Base-by-base conservation (phyloP, 2,888 invertebrate species). In the Diplolepis rosae region DNA sequence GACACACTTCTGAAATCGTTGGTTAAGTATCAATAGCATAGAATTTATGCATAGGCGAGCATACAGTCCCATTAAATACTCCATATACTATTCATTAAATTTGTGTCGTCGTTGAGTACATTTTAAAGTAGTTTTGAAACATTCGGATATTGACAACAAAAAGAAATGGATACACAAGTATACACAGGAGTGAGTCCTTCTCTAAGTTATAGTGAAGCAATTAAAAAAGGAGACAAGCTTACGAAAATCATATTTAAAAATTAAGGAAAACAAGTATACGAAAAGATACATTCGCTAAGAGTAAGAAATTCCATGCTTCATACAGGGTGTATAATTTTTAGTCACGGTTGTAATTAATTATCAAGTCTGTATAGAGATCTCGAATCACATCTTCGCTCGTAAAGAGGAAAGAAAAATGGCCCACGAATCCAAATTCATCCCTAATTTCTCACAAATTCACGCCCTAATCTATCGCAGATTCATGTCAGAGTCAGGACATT, bases 11-110 rank as follows among this genome's bases (percentile, higher is more conserved):
- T 18, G 70, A 70, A 39, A 71, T 52, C 74, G 75, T 51, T 56
- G 69, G 65, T 61, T 79, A 77, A 83, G 39, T 72, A 69, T 74
- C 61, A 72, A 72, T 56, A 76, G 80, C 50, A 56, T 51, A 66
- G 68, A 70, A 61, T 61, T 51, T 39, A 61, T 61, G 56, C 56
- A 39, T 61, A 61, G 39, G 56, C 56, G 61, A 61, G 61, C 61
- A 61, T 61, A 39, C n/a, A 35, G 32, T 56, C 35, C 35, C 56
- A 4, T 56, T 56, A 56, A 35, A 32, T 56, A 56, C 22, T 22
- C 18, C 22, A 35, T 22, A 56, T 35, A 13, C 22, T 56, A 24
- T 56, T 22, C 35, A 18, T 35, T 56, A 56, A 56, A 35, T 56
- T 56, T 24, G 6, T 35, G 35, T n/a, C 2, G n/a, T 35, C 13